phyloP scores from a whole-genome alignment of 2,797 vertebrate species.

The Yasuhikotakia modesta region DNA sequence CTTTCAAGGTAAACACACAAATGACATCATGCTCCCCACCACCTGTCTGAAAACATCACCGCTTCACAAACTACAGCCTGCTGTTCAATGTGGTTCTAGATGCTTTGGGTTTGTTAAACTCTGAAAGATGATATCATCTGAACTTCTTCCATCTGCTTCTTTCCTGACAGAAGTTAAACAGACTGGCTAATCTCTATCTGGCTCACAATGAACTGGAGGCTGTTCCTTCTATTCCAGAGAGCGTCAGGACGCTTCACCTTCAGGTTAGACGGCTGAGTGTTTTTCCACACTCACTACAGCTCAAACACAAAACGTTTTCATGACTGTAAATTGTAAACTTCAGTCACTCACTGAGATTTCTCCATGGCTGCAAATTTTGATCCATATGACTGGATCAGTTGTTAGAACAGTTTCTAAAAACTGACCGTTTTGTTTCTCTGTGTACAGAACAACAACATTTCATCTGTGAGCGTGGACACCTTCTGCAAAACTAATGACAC shows the following conservation, averaged over 20 bases:
- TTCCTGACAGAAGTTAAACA: slow-evolving; percentile 83
- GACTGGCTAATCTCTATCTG: slow-evolving; percentile 84
- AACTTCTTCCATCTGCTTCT: background rate
- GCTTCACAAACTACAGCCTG: slow-evolving; percentile 23
- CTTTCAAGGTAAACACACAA: slow-evolving; percentile 85
- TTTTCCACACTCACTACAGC: background rate
- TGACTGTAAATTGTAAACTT: too few relatives aligned
- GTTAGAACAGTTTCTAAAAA: too few relatives aligned
- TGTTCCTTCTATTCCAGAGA: slow-evolving; percentile 91
- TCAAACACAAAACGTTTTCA: too few relatives aligned
- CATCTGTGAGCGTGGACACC: slow-evolving; percentile 84
- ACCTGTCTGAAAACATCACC: slow-evolving; percentile 18
- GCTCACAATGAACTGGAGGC: slow-evolving; percentile 89
- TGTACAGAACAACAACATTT: slow-evolving; percentile 93
- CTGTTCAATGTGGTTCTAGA: background rate
- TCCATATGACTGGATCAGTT: too few relatives aligned
- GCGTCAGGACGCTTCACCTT: slow-evolving; percentile 87
- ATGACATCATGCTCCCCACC: slow-evolving; percentile 33
- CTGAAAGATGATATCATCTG: background rate
- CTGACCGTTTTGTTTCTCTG: too few relatives aligned
- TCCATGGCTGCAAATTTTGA: too few relatives aligned
- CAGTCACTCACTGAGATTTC: too few relatives aligned
- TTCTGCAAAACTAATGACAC: slow-evolving; percentile 94
- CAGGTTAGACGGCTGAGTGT: slow-evolving; percentile 77
- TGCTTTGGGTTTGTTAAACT: background rate